phyloP scores from a whole-genome alignment of 2,888 invertebrate species.

The Synanthedon andrenaeformis region DNA sequence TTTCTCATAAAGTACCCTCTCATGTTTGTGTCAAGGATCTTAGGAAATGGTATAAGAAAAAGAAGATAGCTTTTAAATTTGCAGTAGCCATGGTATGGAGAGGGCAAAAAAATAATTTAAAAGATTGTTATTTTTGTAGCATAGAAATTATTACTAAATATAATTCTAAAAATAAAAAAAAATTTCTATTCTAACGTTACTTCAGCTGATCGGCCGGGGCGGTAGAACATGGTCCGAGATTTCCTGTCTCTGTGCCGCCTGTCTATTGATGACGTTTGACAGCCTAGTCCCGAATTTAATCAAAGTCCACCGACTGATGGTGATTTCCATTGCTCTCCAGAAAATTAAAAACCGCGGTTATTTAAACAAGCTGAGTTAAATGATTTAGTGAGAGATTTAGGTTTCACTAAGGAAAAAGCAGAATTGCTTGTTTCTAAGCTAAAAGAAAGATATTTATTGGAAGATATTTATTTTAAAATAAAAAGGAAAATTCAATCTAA shows the following conservation, averaged over 20 bases:
- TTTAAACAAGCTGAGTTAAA: not conserved
- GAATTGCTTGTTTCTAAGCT: not conserved
- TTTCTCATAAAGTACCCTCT: too few species aligned
- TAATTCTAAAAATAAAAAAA: conserved; percentile 1
- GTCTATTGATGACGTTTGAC: conserved; percentile 1
- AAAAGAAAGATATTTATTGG: not conserved
- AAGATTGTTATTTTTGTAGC: conserved; percentile 2
- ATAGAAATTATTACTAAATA: conserved; percentile 1
- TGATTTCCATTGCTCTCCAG: not conserved
- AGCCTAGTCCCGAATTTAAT: not conserved
- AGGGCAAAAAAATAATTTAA: conserved; percentile 2
- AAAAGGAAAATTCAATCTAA: too few species aligned
- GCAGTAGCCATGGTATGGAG: conserved; percentile 3
- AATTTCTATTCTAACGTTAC: not conserved
- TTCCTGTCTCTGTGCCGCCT: not conserved
- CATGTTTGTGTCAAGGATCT: conserved; percentile 2
- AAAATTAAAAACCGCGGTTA: conserved; percentile 1
- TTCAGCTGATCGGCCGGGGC: conserved; percentile 1
- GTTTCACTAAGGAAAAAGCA: conserved; percentile 1
- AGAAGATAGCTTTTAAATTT: conserved; percentile 2
- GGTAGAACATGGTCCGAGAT: not conserved
- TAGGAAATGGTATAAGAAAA: conserved; percentile 1
- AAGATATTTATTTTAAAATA: too few species aligned
- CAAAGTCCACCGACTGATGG: conserved; percentile 1
- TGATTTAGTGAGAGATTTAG: conserved; percentile 1